phyloP scores from a whole-genome alignment of 2,113 vertebrate species.

The Saimiri boliviensis region DNA sequence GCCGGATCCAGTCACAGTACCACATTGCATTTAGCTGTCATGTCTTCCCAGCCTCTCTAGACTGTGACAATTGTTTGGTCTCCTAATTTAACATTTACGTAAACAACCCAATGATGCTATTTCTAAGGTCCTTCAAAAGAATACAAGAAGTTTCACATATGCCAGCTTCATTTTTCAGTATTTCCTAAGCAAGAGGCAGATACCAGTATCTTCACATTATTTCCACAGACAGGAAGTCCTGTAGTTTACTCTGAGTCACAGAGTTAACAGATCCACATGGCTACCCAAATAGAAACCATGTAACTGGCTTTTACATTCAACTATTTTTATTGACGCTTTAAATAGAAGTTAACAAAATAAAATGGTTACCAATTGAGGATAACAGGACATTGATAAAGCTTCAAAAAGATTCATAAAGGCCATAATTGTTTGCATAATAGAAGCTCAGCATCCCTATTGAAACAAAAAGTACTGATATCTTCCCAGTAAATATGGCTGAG shows the following conservation, averaged over 20 bases:
- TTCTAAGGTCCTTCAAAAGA: constrained; percentile 25
- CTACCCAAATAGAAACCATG: background rate
- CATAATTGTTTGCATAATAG: constrained; percentile 11
- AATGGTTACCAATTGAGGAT: background rate
- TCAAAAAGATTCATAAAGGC: background rate
- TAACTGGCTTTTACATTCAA: background rate
- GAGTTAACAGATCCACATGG: background rate
- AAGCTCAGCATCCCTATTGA: background rate
- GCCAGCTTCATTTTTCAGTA: background rate
- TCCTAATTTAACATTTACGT: background rate
- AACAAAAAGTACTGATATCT: background rate
- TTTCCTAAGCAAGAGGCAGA: background rate
- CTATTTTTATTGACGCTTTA: constrained; percentile 29
- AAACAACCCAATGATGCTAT: background rate
- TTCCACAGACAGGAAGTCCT: background rate
- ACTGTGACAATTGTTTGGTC: background rate
- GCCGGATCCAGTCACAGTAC: background rate
- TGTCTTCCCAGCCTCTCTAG: background rate
- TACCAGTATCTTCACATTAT: background rate
- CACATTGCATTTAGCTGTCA: background rate
- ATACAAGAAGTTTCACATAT: background rate
- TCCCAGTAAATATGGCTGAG: background rate
- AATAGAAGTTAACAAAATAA: constrained; percentile 29
- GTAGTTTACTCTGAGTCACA: background rate
- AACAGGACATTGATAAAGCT: background rate